phyloP scores from a whole-genome alignment of 2,113 vertebrate genomes.

The Zosterops japonicus region DNA sequence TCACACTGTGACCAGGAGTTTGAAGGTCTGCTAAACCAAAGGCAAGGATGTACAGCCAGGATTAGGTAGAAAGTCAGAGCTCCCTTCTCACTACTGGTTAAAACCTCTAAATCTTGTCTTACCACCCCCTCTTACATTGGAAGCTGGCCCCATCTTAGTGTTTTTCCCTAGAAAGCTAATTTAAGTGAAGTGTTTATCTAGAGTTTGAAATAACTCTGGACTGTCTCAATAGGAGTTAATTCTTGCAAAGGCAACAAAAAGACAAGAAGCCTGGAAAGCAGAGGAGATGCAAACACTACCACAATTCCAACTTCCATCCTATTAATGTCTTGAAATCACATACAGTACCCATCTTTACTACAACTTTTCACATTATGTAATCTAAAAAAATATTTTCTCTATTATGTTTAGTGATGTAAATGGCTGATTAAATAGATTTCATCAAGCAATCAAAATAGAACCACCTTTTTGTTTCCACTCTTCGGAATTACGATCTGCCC shows the following conservation, averaged over 20 bases:
- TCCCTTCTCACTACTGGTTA: background rate
- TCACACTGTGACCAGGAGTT: background rate
- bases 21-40: background rate
- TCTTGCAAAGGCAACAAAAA: background rate
- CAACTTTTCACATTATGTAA: background rate
- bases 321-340: background rate
- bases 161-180: background rate
- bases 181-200: background rate
- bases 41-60: background rate
- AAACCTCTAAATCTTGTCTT: background rate
- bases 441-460: slow-evolving; percentile 12
- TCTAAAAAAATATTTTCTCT: slow-evolving; percentile 45
- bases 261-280: background rate
- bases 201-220: background rate
- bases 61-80: background rate
- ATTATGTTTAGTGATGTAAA: background rate
- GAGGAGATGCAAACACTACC: background rate
- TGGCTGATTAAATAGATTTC: slow-evolving; percentile 20
- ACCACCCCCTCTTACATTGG: background rate
- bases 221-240: background rate
- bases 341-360: background rate
- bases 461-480: slow-evolving; percentile 35
- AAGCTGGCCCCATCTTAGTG: background rate
- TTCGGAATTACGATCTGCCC: background rate
- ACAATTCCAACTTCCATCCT: background rate